Evolutionary conservation across 2,888 invertebrate genomes (phyloP).

Genomic region (Drosophila ochracea): DNA sequence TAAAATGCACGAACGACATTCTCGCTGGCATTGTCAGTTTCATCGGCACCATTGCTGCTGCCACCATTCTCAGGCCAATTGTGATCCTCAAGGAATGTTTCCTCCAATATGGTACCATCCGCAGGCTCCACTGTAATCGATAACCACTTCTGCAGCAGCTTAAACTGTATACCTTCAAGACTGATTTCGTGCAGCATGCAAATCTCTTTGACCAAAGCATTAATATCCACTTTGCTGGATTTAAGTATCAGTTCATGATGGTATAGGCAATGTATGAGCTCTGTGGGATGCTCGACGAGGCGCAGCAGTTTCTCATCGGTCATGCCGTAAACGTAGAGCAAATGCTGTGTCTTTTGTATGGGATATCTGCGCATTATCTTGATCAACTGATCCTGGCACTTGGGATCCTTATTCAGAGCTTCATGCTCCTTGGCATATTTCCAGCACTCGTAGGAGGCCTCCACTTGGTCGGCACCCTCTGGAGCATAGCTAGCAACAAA

Average conservation of each 20-base stretch:
- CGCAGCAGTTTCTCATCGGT: conserved; percentile 83
- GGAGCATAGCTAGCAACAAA: conserved; percentile 84
- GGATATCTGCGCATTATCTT: conserved; percentile 85
- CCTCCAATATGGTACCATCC: conserved; percentile 81
- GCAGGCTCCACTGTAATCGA: conserved; percentile 75
- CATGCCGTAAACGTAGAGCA: conserved; percentile 83
- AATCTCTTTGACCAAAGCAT: conserved; percentile 83
- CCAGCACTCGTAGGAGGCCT: conserved; percentile 84
- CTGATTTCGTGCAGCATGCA: conserved; percentile 80
- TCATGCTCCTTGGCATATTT: conserved; percentile 81
- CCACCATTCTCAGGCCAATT: conserved; percentile 56
- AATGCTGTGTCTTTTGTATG: conserved; percentile 84
- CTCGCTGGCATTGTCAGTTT: conserved; percentile 71
- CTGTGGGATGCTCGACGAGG: conserved; percentile 82
- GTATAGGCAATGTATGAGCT: conserved; percentile 83
- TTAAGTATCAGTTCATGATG: conserved; percentile 83
- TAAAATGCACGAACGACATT: conserved; percentile 84
- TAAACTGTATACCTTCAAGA: conserved; percentile 81
- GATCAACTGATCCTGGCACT: conserved; percentile 78
- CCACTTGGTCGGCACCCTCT: conserved; percentile 85
- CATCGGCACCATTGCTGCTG: conserved; percentile 35
- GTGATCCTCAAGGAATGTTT: conserved; percentile 84
- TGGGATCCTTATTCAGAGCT: conserved; percentile 63
- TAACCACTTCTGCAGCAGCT: conserved; percentile 84
- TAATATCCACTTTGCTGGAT: conserved; percentile 83